Base-by-base conservation (phyloP, 2,888 invertebrate species). In the Stictocephala bisonia region DNA sequence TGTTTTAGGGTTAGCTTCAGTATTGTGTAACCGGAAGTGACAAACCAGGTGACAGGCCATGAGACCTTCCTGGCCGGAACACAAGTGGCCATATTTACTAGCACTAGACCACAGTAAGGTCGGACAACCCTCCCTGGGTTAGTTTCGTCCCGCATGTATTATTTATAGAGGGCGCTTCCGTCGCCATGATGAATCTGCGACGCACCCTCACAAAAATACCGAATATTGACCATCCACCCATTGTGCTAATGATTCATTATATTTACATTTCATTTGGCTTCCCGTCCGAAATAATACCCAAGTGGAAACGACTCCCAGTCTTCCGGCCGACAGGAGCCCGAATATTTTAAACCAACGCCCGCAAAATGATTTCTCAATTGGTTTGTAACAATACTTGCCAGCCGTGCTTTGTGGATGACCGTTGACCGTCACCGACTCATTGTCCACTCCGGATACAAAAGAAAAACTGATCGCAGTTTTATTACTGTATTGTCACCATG, bases 161-260 rank as follows among this genome's bases (percentile, higher is more conserved):
- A 60, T 60, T 60, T 60, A 60, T 60, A 60, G n/a, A n/a, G 29
- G 40, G 56, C 53, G 3, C 7, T 60, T 60, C 60, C 60, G 60
- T 13, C 1, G 7, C n/a, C 35, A 60, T 60, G 60, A 60, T 60
- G 60, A 24, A 60, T 60, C 60, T 3, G 11, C 53, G 20, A 20
- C n/a, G n/a, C n/a, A n/a, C 56, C 60, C 60, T 60, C 60, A 60
- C 60, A 60, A 60, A 60, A 60, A 60, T 60, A 40, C 60, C 56
- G 44, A 44, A 53, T 24, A n/a, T 31, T 27, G 56, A 40, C n/a
- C n/a, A 35, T 11, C 44, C 60, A 13, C 13, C 60, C 35, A 60
- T 75, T 75, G 72, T 75, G 35, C 60, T 77, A 77, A 77, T 77
- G 77, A 75, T 71, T 74, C 77, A 74, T 77, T 77, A 75, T 73